Percentiles rank a stretch among this genome's conserved stretches.
phyloP scores from a whole-genome alignment of 2,888 invertebrate species.

The Troides aeacus region DNA sequence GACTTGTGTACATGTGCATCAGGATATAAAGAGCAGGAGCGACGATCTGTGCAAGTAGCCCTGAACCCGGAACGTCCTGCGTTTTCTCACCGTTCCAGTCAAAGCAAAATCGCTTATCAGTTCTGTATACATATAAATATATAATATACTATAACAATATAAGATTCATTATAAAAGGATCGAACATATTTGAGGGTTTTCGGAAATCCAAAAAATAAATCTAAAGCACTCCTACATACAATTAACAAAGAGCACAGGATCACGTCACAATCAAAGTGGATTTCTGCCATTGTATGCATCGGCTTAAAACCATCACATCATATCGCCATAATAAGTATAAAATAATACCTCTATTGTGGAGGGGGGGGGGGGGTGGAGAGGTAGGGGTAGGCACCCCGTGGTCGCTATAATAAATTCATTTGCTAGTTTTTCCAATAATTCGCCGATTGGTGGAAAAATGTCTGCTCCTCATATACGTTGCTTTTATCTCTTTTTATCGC shows the following conservation, averaged over 20 bases:
- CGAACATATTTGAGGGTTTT: too few species aligned
- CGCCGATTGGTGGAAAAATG: slow-evolving; percentile 77
- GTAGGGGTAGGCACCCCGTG: slow-evolving; percentile 39
- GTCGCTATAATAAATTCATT: slow-evolving; percentile 74
- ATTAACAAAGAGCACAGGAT: slow-evolving; percentile 5
- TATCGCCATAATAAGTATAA: slow-evolving; percentile 59
- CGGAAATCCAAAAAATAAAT: too few species aligned
- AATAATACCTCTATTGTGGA: slow-evolving; percentile 53
- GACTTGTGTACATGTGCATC: too few species aligned
- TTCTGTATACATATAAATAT: too few species aligned
- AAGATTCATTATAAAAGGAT: too few species aligned
- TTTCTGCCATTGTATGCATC: slow-evolving; percentile 22
- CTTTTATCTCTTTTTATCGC: slow-evolving; percentile 64
- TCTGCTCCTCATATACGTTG: slow-evolving; percentile 66
- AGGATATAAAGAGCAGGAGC: too few species aligned
- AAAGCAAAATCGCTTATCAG: too few species aligned
- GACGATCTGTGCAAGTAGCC: too few species aligned
- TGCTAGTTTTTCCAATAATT: slow-evolving; percentile 78
- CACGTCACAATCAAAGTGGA: slow-evolving; percentile 15
- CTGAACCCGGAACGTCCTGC: too few species aligned
- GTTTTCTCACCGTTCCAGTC: too few species aligned
- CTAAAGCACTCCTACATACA: too few species aligned
- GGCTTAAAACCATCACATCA: slow-evolving; percentile 25
- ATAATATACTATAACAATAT: too few species aligned
- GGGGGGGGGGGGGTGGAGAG: slow-evolving; percentile 30